Evolutionary conservation across 2,113 vertebrate genomes (phyloP), one percentile per base, ranked within the genome.

Genomic region (Tupaia tana): DNA sequence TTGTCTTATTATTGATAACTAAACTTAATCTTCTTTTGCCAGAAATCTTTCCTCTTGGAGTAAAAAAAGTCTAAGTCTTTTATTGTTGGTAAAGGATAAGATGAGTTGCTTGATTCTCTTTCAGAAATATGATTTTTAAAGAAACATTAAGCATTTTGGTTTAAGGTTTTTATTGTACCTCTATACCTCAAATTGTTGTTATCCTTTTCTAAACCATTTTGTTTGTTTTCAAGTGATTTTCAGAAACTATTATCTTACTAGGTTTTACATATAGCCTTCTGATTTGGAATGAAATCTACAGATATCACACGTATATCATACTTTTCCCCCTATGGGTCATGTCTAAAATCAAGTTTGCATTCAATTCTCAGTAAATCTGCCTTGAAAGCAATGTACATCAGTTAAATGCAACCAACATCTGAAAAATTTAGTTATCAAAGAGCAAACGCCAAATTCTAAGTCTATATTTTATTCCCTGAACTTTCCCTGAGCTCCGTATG

Each of bases 321-420:
- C 2, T 9, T 87, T 91, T 80, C 43, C 18, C 59, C 11, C 0
- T 43, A 25, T 43, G 6, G 54, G 0, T 34, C 85, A 3, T 63
- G 7, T 64, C 66, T 73, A 94, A 95, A 89, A 77, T 14, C 34
- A 87, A 78, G 6, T 86, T 96, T 81, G 31, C 1, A 70, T 89
- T 69, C 10, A 77, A 70, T 54, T 93, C 89, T 85, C 18, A 87
- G 15, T 81, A 88, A 73, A 59, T 82, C 11, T 78, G 0, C 3
- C 14, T 0, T 70, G 19, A 81, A 66, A 0, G 3, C 69, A 78
- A 29, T 43, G 3, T 74, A 29, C 1, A 67, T 2, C 3, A 63
- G 24, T 71, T 89, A 86, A 90, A 54, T 77, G 14, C 29, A 94
- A 52, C 8, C 6, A 67, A 18, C 66, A 69, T 79, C 13, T 73